Evolutionary conservation across 2,888 invertebrate genomes (phyloP), one percentile per base, ranked within the genome.

Genomic region (Caenorhabditis imperialis): DNA sequence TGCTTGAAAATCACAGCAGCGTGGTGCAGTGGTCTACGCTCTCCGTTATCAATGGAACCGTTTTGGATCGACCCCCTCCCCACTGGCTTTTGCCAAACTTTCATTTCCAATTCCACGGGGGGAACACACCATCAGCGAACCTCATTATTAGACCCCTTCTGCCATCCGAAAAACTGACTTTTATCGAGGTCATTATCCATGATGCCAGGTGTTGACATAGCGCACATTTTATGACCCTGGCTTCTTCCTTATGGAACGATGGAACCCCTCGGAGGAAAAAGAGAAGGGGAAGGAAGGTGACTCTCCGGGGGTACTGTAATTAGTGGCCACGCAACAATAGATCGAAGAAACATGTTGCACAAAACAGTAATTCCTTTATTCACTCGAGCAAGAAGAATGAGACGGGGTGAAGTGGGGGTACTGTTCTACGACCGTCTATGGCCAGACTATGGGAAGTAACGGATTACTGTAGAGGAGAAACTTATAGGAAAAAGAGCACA

Each of bases 101-200:
- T 30, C 10, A 30, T 30, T 30, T 30, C 30, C 7, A 30, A 6
- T 10, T 30, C 30, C 30, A 6, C 30, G 6, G 7, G 6, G 10
- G 7, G 30, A 30, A 6, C 30, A 30, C 30, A 30, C 30, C 30
- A 30, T 30, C 30, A 30, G 30, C 30, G n/a, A n/a, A 30, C 30
- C 30, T 30, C 30, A 30, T 30, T 10, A 30, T 30, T 10, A 6
- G 30, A 10, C 10, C 30, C 6, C 10, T 30, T 10, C 6, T 30
- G 6, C 30, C 30, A 30, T 7, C 22, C 25, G 51, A 51, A 51
- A 67, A 67, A 67, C 67, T 67, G 67, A 57, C 67, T 67, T 67
- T 67, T 67, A 67, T 67, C 67, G 67, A 67, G 67, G 67, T 67
- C 67, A 51, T 67, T 67, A 67, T 65, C 42, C 40, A 44, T 54